Evolutionary conservation across 2,113 vertebrate species (phyloP), one percentile per base, ranked within the genome.

Genomic region (Etia nguti): DNA sequence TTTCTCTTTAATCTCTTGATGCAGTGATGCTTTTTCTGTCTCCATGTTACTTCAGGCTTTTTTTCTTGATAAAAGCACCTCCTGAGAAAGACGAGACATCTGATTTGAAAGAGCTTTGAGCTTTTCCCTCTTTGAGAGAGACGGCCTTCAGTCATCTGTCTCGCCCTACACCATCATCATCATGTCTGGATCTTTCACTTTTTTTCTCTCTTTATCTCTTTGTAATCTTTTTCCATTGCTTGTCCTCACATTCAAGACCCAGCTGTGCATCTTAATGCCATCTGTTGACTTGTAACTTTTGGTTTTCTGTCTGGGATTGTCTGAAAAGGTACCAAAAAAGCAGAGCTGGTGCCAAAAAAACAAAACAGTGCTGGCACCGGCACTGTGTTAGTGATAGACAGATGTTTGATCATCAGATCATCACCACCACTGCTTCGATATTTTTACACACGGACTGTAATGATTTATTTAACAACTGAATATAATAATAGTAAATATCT

Each of bases 231-330:
- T 56, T 83, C 65, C 18, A 6, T 29, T 41, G 4, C 73, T 83
- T 16, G 5, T 56, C 8, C 46, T 88, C 80, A 62, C 73, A 70
- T 75, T 84, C 48, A 80, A 24, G 29, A 29, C 54, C 16, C 55
- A 11, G n/a, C 70, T 77, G 83, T 86, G 79, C 6, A 22, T 31
- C 6, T 5, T 77, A 48, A 86, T 62, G 83, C 85, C 92, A 88
- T 95, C 93, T 93, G 94, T 91, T 92, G 86, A 87, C 54, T 86
- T 52, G 26, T 31, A 77, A 52, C 46, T 31, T 77, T 52, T 52
- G 18, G 46, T 77, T 52, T 48, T 52, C 18, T 20, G 18, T n/a
- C n/a, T n/a, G n/a, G 26, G 46, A 29, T 8, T 52, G 46, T 52
- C 73, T 77, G 26, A 48, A 77, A 77, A 50, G 24, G 18, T 1